A percentile compares a stretch with the other conserved stretches of the same genome.
Conservation (phyloP, 2,113 vertebrate species). For the Heliornis fulica region DNA sequence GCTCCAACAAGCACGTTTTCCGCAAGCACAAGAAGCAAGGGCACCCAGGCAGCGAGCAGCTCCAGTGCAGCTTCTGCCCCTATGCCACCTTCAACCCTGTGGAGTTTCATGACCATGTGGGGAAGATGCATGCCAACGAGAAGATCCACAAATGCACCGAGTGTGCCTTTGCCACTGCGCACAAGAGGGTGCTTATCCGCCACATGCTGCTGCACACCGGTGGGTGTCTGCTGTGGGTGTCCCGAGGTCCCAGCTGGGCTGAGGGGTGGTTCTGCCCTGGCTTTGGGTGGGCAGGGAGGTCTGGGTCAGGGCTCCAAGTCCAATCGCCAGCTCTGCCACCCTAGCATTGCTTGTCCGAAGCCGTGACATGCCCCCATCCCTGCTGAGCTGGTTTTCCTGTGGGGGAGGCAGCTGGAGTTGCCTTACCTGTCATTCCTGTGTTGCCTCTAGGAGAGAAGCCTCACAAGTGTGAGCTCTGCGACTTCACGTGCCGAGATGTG, state of each 20-base stretch:
- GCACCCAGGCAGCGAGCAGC: slow-evolving; percentile 82
- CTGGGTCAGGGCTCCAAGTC: neutral
- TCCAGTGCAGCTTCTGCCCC: slow-evolving; percentile 87
- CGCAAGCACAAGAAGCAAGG: slow-evolving; percentile 90
- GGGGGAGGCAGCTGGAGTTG: neutral
- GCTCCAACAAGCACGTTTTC: slow-evolving; percentile 90
- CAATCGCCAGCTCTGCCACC: neutral
- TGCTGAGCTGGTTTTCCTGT: neutral
- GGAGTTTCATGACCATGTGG: slow-evolving; percentile 86
- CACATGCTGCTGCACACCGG: slow-evolving; percentile 92
- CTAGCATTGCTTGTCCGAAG: neutral
- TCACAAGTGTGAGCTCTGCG: slow-evolving; percentile 91
- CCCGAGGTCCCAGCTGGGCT: neutral
- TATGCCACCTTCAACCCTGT: slow-evolving; percentile 91
- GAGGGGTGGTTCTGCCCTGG: neutral
- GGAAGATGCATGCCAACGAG: slow-evolving; percentile 91
- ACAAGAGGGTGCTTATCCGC: slow-evolving; percentile 91
- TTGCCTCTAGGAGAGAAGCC: slow-evolving; percentile 87
- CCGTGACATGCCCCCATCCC: neutral
- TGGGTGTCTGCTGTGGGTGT: slow-evolving; percentile 10
- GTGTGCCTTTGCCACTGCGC: slow-evolving; percentile 88
- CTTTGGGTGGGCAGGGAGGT: neutral
- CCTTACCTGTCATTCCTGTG: neutral
- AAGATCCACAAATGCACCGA: slow-evolving; percentile 91
- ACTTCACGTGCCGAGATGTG: slow-evolving; percentile 93